Base-by-base conservation (phyloP, 1,140 invertebrate genomes). In the Zaprionus africanus region DNA sequence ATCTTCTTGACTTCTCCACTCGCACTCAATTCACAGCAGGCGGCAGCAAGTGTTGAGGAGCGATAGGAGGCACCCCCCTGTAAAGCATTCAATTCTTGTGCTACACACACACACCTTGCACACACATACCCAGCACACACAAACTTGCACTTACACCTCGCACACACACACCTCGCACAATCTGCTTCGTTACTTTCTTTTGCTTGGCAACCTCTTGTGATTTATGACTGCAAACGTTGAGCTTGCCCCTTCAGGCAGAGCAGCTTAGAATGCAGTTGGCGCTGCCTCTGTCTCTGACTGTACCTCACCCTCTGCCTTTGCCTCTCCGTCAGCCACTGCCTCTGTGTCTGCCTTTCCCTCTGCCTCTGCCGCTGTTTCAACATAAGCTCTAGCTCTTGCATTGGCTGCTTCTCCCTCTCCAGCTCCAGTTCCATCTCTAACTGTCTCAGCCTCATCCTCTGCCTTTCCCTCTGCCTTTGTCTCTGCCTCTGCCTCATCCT, bases 1-100 rank as follows among this genome's bases (percentile, higher is more conserved):
- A 74, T 68, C 65, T 66, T 51, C 24, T 22, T 65, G 41, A 56
- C 65, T 70, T 58, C 31, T 36, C 31, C 38, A 63, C 34, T 63
- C 22, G 36, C 43, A 58, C 53, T 46, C 38, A 24, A 59, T 31
- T 41, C 22, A n/a, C 13, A 24, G 38, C 15, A 19, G 46, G 7
- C 22, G 61, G 24, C 15, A 31, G 17, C 15, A 28, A 24, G n/a
- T 43, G 24, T 9, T n/a, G 34, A 28, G 56, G 54, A 26, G 17
- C 12, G 49, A 22, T 43, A 12, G 11, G 38, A 12, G 22, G 12
- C n/a, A 19, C 46, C 64, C 64, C 49, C 59, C 60, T 43, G 34
- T 19, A 19, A 51, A 28, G 56, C 26, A 65, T 61, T 60, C 69
- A 65, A 76, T 57, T 61, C 19, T 34, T 28, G 31, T 54, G 43